Evolutionary conservation across 2,113 vertebrate genomes (phyloP).

Genomic region (Syrmaticus mikado): DNA sequence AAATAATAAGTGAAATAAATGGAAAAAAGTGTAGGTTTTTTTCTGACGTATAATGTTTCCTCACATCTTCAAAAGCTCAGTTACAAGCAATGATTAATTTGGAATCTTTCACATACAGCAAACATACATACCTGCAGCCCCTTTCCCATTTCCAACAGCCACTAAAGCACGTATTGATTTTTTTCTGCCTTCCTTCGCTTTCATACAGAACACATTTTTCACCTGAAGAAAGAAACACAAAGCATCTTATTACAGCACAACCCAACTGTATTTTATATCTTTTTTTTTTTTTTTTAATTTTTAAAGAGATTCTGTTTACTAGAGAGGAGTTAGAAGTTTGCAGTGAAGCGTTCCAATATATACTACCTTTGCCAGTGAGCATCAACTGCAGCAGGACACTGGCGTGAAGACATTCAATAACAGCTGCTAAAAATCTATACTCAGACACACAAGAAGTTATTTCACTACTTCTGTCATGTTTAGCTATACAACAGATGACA

Average conservation of each 20-base stretch:
- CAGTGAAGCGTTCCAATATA: background rate
- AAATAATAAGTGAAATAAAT: background rate
- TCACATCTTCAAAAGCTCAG: too few species aligned
- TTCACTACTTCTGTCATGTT: background rate
- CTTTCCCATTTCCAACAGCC: slow-evolving; percentile 90
- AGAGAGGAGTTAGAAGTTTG: background rate
- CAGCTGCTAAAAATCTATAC: background rate
- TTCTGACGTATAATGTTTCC: background rate
- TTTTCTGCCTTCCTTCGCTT: slow-evolving; percentile 93
- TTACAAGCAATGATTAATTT: background rate
- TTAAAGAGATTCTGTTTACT: background rate
- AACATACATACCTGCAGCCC: slow-evolving; percentile 84
- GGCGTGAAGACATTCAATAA: background rate
- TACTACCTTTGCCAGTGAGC: background rate
- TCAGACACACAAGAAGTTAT: background rate
- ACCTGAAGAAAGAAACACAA: slow-evolving; percentile 78
- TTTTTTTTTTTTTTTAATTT: background rate
- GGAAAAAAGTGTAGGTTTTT: background rate
- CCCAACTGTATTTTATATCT: background rate
- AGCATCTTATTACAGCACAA: background rate
- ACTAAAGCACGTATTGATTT: slow-evolving; percentile 89
- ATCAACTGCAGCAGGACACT: background rate
- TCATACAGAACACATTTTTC: slow-evolving; percentile 95
- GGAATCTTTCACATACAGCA: background rate
- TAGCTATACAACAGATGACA: background rate